Percentiles rank a stretch among this genome's conserved stretches.
Evolutionary conservation across 1,140 invertebrate genomes (phyloP).

Genomic region (Nomia melanderi): DNA sequence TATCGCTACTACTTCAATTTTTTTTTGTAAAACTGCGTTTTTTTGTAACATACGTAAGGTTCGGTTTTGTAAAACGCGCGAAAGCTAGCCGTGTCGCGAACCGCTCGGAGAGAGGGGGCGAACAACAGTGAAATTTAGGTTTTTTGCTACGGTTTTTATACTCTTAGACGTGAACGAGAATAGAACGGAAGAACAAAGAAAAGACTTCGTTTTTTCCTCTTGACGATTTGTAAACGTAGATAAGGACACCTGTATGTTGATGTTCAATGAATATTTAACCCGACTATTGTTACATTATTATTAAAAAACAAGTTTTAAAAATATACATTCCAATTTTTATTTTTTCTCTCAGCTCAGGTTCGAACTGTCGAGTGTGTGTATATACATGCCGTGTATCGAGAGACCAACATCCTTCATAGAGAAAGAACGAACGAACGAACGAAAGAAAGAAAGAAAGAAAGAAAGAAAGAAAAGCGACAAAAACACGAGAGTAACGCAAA

Average conservation of each 20-base stretch:
- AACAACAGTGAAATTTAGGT: constrained; percentile 47
- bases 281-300: constrained; percentile 65
- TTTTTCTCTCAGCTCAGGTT: constrained; percentile 51
- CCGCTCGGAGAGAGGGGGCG: constrained; percentile 1
- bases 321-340: constrained; percentile 62
- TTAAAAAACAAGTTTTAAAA: constrained; percentile 65
- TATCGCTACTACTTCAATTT: constrained; percentile 9
- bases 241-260: constrained; percentile 64
- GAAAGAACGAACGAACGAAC: no score
- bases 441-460: neutral
- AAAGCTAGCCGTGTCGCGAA: constrained; percentile 14
- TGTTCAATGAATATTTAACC: constrained; percentile 62
- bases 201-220: constrained; percentile 58
- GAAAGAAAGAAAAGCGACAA: neutral
- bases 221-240: constrained; percentile 64
- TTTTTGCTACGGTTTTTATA: constrained; percentile 49
- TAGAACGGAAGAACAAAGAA: constrained; percentile 8
- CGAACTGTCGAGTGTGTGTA: neutral
- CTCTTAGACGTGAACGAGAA: constrained; percentile 34
- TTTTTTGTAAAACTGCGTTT: constrained; percentile 41
- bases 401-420: constrained; percentile 40
- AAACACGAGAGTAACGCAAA: neutral
- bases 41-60: constrained; percentile 41
- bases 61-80: constrained; percentile 25
- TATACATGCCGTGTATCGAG: constrained; percentile 20